Base-by-base conservation (phyloP, 2,797 vertebrate species). In the Karalla daura region DNA sequence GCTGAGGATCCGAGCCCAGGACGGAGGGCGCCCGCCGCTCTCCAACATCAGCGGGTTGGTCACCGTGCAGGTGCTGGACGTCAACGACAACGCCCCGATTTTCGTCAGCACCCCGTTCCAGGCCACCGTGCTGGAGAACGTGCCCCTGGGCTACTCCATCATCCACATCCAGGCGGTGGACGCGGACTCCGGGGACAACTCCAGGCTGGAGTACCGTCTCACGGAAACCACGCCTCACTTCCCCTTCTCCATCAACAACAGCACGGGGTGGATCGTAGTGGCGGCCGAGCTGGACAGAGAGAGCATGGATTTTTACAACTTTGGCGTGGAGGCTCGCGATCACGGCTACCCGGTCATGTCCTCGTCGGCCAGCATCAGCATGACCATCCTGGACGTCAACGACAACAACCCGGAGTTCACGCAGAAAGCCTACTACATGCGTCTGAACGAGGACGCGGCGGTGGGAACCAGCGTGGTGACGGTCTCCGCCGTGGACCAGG, bases 101-200 rank as follows among this genome's bases (percentile, higher is more conserved):
- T 99, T 99, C 0, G 97, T 99, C 74, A 99, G 97, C 89, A 98
- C 96, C 0, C 97, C 97, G 0, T 98, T 98, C 84, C 97, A 98
- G 91, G 95, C 96, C 39, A 96, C 97, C 0, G 96, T 99, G 25
- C 85, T 98, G 41, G 97, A 99, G 91, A 98, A 96, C 0, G 96
- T 98, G 25, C 97, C 96, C 0, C 40, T 96, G 27, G 97, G 97
- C 62, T 98, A 98, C 87, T 96, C 96, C 0, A 94, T 98, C 46
- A 95, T 98, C 69, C 97, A 99, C 5, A 86, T 98, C 49, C 98
- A 98, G 54, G 97, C 98, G 1, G 94, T 98, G 0, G 98, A 98
- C 0, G 96, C 97, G 0, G 98, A 99, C 51, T 97, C 96, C 0
- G 96, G 95, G 0, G 95, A 98, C 40, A 98, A 99, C 18, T 94